phyloP scores from a whole-genome alignment of 2,888 invertebrate genomes.

The Stegana nigrithorax region DNA sequence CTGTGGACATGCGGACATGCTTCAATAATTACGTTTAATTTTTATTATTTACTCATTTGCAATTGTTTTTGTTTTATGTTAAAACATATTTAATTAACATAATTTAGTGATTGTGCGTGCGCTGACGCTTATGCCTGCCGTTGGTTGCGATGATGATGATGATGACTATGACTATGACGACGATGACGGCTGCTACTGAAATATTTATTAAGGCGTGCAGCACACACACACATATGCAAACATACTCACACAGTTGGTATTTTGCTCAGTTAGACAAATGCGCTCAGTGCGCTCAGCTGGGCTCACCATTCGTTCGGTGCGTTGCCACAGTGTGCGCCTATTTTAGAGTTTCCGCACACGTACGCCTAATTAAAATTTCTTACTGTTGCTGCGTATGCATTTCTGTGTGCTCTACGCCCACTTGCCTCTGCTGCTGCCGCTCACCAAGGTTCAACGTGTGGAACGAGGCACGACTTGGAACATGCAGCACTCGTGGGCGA shows the following conservation, averaged over 20 bases:
- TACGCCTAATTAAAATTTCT: neutral
- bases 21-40: neutral
- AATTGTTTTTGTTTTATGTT: neutral
- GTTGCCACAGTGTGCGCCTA: too few relatives aligned
- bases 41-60: neutral
- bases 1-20: neutral
- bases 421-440: neutral
- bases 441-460: neutral
- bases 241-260: too few relatives aligned
- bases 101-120: constrained; percentile 1
- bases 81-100: neutral
- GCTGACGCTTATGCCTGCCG: too few relatives aligned
- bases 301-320: too few relatives aligned
- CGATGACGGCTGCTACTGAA: too few relatives aligned
- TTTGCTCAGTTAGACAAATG: too few relatives aligned
- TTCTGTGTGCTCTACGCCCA: too few relatives aligned
- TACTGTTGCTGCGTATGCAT: too few relatives aligned
- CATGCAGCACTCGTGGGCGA: constrained; percentile 4
- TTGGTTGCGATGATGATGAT: too few relatives aligned
- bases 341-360: constrained; percentile 3
- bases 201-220: too few relatives aligned
- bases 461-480: neutral
- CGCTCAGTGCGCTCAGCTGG: too few relatives aligned
- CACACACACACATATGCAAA: neutral
- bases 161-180: too few relatives aligned